Conservation (phyloP, 2,888 invertebrate species). For the Pachydiplax longipennis region DNA sequence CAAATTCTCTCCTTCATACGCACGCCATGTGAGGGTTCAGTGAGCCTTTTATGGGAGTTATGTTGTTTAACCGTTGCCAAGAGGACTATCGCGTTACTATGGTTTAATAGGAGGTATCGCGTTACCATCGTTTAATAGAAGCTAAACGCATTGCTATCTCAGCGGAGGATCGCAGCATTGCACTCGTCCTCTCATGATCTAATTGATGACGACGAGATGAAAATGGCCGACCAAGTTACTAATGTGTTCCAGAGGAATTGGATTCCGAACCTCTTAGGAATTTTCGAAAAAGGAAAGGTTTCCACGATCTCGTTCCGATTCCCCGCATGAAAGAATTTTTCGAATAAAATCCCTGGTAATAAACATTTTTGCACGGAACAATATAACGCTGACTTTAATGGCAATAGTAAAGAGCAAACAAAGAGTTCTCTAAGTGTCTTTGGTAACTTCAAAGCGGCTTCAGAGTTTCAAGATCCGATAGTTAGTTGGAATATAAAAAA, state of each 20-base stretch:
- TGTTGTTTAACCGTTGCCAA: neutral
- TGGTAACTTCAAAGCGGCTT: no score
- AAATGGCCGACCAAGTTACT: neutral
- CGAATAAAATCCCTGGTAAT: no score
- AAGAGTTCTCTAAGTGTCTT: no score
- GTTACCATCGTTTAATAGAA: neutral
- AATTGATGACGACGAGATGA: neutral
- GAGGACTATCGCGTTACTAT: neutral
- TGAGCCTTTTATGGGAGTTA: neutral
- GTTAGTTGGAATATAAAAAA: no score
- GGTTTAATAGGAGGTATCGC: neutral
- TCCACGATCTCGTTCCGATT: neutral
- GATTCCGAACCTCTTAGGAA: neutral
- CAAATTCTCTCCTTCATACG: neutral
- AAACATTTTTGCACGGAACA: no score
- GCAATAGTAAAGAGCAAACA: no score
- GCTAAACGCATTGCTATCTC: neutral
- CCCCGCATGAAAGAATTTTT: no score
- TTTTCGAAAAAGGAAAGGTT: neutral
- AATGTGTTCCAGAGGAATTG: neutral
- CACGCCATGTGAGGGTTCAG: neutral
- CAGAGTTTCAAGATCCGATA: no score
- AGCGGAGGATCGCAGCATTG: neutral
- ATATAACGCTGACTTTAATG: no score
- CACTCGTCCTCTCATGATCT: neutral